These are phyloP conservation scores for Phocides pigmalion DNA, from an alignment of 1,140 invertebrate species.

Conservation along the genomic window DNA sequence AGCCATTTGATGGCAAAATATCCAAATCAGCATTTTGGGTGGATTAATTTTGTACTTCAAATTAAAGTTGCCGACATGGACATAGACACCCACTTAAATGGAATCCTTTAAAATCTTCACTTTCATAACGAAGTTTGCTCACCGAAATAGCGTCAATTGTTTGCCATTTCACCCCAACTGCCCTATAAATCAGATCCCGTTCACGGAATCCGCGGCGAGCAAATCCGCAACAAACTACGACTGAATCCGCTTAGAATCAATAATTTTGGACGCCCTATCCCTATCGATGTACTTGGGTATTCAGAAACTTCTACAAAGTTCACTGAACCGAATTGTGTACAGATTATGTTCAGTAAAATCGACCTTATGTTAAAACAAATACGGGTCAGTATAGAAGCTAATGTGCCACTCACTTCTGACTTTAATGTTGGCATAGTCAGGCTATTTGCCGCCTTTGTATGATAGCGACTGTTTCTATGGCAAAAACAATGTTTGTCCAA, in stretches of 20 bases:
- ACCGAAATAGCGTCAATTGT: constrained; percentile 26
- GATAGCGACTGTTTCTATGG: constrained; percentile 39
- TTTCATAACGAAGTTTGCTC: not conserved
- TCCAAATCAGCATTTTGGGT: too few species aligned
- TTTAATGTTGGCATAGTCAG: constrained; percentile 42
- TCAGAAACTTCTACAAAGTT: constrained; percentile 39
- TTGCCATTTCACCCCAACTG: constrained; percentile 4
- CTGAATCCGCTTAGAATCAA: constrained; percentile 44
- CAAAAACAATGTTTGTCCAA: constrained; percentile 37
- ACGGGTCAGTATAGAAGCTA: constrained; percentile 8
- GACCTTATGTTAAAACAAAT: constrained; percentile 24
- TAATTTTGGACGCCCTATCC: constrained; percentile 38
- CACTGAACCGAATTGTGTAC: constrained; percentile 29
- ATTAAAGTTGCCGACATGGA: not conserved
- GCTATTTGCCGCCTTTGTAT: constrained; percentile 39
- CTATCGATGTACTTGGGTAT: constrained; percentile 37
- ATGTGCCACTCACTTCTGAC: constrained; percentile 23
- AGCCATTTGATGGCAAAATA: too few species aligned
- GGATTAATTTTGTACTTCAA: too few species aligned
- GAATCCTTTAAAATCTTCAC: constrained; percentile 13
- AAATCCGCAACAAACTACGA: constrained; percentile 37
- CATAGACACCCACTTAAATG: constrained; percentile 18
- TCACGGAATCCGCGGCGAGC: constrained; percentile 24
- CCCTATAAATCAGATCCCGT: constrained; percentile 27
- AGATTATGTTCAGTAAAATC: not conserved